phyloP scores from a whole-genome alignment of 2,888 invertebrate species.

The Cosmorhoe ocellata region DNA sequence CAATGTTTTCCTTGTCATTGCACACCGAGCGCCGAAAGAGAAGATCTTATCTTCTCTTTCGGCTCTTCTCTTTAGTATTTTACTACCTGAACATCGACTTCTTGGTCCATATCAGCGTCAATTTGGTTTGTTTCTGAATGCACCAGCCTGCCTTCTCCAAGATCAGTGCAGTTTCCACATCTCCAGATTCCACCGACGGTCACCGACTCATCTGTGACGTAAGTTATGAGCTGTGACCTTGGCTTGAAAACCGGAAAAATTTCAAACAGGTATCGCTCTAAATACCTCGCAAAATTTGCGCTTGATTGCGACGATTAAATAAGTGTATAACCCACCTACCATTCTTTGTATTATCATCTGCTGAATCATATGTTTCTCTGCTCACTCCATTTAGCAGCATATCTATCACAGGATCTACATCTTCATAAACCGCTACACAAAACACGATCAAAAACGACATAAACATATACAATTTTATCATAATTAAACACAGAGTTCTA shows the following conservation, averaged over 20 bases:
- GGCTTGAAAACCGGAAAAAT: too few relatives aligned
- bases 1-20: too few relatives aligned
- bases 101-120: neutral
- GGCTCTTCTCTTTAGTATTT: too few relatives aligned
- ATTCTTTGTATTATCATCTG: slow-evolving; percentile 26
- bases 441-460: slow-evolving; percentile 17
- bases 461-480: slow-evolving; percentile 34
- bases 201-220: slow-evolving; percentile 35
- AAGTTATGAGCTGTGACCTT: too few relatives aligned
- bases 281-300: neutral
- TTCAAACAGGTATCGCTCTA: too few relatives aligned
- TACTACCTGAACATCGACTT: slow-evolving; percentile 12
- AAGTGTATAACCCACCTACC: slow-evolving; percentile 31
- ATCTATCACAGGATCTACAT: slow-evolving; percentile 48
- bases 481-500: too few relatives aligned
- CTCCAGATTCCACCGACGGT: slow-evolving; percentile 50
- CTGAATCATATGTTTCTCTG: slow-evolving; percentile 23
- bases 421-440: slow-evolving; percentile 28
- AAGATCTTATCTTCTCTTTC: too few relatives aligned
- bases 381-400: slow-evolving; percentile 48
- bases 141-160: slow-evolving; percentile 42
- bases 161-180: slow-evolving; percentile 48
- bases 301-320: too few relatives aligned
- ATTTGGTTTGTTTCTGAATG: slow-evolving; percentile 38
- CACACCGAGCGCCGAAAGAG: too few relatives aligned